Evolutionary conservation across 2,888 invertebrate species (phyloP), one percentile per base, ranked within the genome.

Genomic region (Andrena hattorfiana): DNA sequence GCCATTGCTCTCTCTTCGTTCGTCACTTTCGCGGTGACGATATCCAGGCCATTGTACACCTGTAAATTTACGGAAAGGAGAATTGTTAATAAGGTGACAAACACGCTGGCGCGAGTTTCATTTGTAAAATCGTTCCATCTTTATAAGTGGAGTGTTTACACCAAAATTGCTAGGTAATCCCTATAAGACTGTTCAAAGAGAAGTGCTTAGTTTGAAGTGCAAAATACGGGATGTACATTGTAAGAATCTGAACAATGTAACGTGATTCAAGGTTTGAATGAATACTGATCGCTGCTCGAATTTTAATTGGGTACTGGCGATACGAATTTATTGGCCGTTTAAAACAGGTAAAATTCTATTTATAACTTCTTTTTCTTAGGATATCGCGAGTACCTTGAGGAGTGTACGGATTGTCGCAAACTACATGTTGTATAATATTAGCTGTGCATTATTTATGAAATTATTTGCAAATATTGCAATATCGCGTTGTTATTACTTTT

Each of bases 21-120:
- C 0, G 97, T 97, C 0, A 98, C 98, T 95, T 99, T 99, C 32
- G 99, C 99, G 0, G 99, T 99, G 87, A 98, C 96, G 90, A 99
- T 97, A 92, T 99, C 97, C 90, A 99, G 94, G 0, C 98, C 98
- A 94, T 97, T 97, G 95, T 99, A 99, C 42, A 99, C 97, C 98
- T 99, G 95, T 4, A 88, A 95, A 94, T 89, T 42, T n/a, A 42
- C 32, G 8, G 1, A 74, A 30, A 48, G 71, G 20, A 54, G 7
- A 20, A 8, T 1, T 23, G n/a, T 20, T 51, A 20, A 51, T 56
- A 10, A 23, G 20, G 23, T 26, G 10, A 10, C 23, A 13, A 56
- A 13, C 23, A 7, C 1, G 23, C 51, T 51, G 20, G 2, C 51
- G 3, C 16, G 54, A 35, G 16, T 32, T 20, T 8, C 16, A 7